Base-by-base conservation (phyloP, 2,888 invertebrate genomes). In the Bombyx huttoni region DNA sequence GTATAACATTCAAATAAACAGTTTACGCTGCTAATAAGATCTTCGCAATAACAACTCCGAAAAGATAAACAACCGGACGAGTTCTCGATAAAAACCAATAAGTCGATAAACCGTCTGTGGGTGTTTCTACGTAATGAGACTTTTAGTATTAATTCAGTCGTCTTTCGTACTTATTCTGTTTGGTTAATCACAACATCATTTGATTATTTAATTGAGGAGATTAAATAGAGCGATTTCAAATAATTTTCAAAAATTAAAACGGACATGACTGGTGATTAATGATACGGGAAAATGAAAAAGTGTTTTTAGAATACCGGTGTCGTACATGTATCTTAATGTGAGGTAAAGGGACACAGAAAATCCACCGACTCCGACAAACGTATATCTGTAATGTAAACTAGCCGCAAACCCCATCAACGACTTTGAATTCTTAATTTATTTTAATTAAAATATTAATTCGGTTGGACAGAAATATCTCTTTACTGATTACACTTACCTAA, bases 71-170 rank as follows among this genome's bases (percentile, higher is more conserved):
- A 80, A 78, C 66, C 70, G 66, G 70, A 69, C 65, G 68, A 67
- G 68, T 73, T 71, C 64, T 59, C 71, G 67, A 74, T 81, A 79
- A 78, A 81, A 81, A 80, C 72, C 76, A 74, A 78, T 79, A 75
- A 73, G 72, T 70, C 67, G 67, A 75, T 78, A 68, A 75, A 73
- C 66, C 62, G 65, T 60, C 56, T 59, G 62, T 55, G 62, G 66
- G 65, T 70, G 69, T 68, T 67, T 68, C 65, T 71, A 63, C 73
- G 62, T 61, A 70, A 73, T 68, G 67, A 64, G 61, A 66, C 9
- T 40, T 40, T 40, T 3, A 40, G 61, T 64, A 70, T 74, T 66
- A 70, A 73, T 65, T 62, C 64, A 76, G 68, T 70, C 67, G 67
- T 73, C 70, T 75, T 72, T 70, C 68, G 67, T 66, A 68, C 60